A percentile compares a stretch with the other conserved stretches of the same genome.
Conservation (phyloP, 1,140 invertebrate genomes). For the Nebria ingens region DNA sequence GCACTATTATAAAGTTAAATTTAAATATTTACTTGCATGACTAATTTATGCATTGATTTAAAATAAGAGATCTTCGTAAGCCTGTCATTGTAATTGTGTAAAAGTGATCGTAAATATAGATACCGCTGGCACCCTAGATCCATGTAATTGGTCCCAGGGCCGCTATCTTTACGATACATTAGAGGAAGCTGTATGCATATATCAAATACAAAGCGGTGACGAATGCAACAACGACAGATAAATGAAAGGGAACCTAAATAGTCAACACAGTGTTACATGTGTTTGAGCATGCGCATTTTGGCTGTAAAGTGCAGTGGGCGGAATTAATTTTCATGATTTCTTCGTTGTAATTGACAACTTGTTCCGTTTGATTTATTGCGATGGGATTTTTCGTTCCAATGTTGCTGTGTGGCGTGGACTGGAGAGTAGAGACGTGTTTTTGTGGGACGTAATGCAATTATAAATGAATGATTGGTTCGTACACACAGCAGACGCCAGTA, state of each 20-base stretch:
- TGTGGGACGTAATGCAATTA: slow-evolving; percentile 5
- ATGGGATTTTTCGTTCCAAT: neutral
- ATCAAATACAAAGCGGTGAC: neutral
- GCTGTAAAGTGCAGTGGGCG: neutral
- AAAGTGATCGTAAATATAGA: too few relatives aligned
- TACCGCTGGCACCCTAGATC: neutral
- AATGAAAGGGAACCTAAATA: too few relatives aligned
- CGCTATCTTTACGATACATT: slow-evolving; percentile 5
- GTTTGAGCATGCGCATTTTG: neutral
- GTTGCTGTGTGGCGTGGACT: too few relatives aligned
- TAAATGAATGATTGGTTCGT: slow-evolving; percentile 5
- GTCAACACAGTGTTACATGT: neutral
- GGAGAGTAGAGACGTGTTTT: neutral
- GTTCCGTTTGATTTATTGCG: slow-evolving; percentile 3
- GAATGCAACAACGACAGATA: too few relatives aligned
- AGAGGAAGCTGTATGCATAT: neutral
- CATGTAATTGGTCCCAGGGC: neutral
- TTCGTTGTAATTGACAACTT: slow-evolving; percentile 8
- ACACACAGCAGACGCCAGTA: neutral
- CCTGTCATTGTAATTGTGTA: too few relatives aligned
- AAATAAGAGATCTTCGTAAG: too few relatives aligned
- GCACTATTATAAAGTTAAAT: too few relatives aligned
- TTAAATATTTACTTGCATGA: too few relatives aligned
- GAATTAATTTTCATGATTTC: slow-evolving; percentile 8
- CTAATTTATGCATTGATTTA: too few relatives aligned